Percentiles rank a stretch among this genome's conserved stretches.
Evolutionary conservation across 1,140 invertebrate genomes (phyloP).

Genomic region (Cydia splendana): DNA sequence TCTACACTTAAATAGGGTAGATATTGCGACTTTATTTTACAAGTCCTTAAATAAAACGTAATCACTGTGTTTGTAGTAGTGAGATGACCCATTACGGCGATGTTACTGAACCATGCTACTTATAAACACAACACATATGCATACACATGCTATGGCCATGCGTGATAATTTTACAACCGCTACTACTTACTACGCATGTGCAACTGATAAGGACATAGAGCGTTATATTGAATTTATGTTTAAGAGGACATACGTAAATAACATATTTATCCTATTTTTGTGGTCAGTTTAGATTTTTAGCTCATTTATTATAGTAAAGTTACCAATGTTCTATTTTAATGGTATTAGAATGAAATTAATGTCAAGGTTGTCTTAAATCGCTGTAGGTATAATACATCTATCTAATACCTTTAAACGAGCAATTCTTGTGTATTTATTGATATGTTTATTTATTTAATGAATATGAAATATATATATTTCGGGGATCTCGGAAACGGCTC

Average conservation of each 20-base stretch:
- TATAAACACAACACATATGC: neutral
- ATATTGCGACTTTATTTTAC: conserved; percentile 3
- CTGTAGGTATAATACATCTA: too few species aligned
- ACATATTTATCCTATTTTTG: neutral
- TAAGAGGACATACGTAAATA: conserved; percentile 8
- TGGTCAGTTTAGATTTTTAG: neutral
- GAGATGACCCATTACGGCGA: conserved; percentile 8
- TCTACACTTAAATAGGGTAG: too few species aligned
- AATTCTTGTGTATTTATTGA: too few species aligned
- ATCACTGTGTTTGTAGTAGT: neutral
- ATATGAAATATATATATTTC: too few species aligned
- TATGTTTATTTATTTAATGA: too few species aligned
- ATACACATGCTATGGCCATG: conserved; percentile 37
- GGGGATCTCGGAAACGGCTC: too few species aligned
- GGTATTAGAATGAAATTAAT: too few species aligned
- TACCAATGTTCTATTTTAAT: too few species aligned
- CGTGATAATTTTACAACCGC: conserved; percentile 48
- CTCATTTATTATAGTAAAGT: neutral
- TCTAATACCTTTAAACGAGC: too few species aligned
- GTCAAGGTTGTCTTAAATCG: too few species aligned
- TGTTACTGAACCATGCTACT: conserved; percentile 23
- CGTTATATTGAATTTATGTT: conserved; percentile 19
- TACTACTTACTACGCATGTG: conserved; percentile 39
- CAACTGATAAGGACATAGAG: conserved; percentile 26
- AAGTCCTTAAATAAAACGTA: neutral